Conservation (phyloP, 1,140 invertebrate species). For the Papilio machaon region DNA sequence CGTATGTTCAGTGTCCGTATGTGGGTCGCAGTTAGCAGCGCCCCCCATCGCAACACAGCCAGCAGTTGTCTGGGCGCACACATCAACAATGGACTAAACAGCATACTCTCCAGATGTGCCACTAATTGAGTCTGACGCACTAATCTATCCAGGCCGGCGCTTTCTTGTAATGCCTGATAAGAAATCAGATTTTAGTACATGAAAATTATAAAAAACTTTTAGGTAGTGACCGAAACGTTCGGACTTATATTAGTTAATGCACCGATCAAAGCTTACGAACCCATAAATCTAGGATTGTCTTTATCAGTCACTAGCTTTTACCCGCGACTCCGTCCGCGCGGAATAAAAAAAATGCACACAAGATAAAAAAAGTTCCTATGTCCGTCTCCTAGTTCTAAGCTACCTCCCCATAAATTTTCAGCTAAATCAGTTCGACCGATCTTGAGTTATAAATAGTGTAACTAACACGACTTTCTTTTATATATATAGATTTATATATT, state of each 20-base stretch:
- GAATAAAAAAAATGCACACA: too few species aligned
- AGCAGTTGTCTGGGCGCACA: constrained; percentile 86
- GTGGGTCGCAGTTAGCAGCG: constrained; percentile 87
- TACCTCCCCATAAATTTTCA: too few species aligned
- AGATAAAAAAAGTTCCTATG: too few species aligned
- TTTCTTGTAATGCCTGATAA: constrained; percentile 88
- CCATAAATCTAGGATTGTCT: neutral
- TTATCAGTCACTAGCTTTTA: too few species aligned
- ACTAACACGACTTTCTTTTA: too few species aligned
- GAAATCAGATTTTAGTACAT: neutral
- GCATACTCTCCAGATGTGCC: constrained; percentile 89
- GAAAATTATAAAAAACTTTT: neutral
- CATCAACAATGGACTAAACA: constrained; percentile 88
- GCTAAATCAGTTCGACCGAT: too few species aligned
- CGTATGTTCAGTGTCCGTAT: constrained; percentile 87
- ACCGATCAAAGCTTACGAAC: neutral
- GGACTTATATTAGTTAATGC: neutral
- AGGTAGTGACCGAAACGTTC: neutral
- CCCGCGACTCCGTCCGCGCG: too few species aligned
- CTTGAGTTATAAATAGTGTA: too few species aligned
- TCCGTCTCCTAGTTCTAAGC: too few species aligned
- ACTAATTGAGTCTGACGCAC: constrained; percentile 91
- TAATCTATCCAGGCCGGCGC: constrained; percentile 89
- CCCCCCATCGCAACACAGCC: constrained; percentile 85
- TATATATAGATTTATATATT: too few species aligned